These are phyloP conservation scores for Neoniphon sammara DNA, from an alignment of 2,797 vertebrate species.

Conservation along the genomic window DNA sequence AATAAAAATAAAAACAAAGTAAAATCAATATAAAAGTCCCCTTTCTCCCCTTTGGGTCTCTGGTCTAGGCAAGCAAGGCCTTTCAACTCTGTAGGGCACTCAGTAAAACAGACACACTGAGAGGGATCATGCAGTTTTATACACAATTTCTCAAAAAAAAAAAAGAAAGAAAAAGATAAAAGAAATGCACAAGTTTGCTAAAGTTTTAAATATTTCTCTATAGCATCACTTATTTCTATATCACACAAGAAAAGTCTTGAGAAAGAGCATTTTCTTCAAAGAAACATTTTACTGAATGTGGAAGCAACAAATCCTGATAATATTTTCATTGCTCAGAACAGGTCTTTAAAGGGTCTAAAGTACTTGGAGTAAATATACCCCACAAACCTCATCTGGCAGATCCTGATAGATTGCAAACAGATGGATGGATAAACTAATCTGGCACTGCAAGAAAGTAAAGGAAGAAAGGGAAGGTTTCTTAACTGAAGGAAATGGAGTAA, in stretches of 20 bases:
- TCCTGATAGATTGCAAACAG: constrained; percentile 20
- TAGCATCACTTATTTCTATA: background rate
- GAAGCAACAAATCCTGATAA: constrained; percentile 3
- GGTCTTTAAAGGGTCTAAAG: background rate
- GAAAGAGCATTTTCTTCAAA: background rate
- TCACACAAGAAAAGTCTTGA: background rate
- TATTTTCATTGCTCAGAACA: background rate
- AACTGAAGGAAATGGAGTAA: constrained; percentile 43
- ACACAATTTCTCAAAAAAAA: background rate
- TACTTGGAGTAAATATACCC: constrained; percentile 14
- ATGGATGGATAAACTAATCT: constrained; percentile 50
- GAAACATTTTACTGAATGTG: background rate
- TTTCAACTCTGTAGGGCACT: constrained; percentile 39
- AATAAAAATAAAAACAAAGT: too few relatives aligned
- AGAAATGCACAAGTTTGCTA: too few relatives aligned
- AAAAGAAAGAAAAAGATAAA: background rate
- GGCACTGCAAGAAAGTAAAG: constrained; percentile 29
- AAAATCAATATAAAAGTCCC: constrained; percentile 4
- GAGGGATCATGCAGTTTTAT: background rate
- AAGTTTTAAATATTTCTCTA: background rate
- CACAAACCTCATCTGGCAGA: constrained; percentile 34
- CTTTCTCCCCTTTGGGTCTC: constrained; percentile 13
- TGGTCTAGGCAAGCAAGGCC: constrained; percentile 28
- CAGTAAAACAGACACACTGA: constrained; percentile 5
- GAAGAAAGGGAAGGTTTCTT: constrained; percentile 21